phyloP scores from a whole-genome alignment of 2,113 vertebrate species.

The Percina caprodes region DNA sequence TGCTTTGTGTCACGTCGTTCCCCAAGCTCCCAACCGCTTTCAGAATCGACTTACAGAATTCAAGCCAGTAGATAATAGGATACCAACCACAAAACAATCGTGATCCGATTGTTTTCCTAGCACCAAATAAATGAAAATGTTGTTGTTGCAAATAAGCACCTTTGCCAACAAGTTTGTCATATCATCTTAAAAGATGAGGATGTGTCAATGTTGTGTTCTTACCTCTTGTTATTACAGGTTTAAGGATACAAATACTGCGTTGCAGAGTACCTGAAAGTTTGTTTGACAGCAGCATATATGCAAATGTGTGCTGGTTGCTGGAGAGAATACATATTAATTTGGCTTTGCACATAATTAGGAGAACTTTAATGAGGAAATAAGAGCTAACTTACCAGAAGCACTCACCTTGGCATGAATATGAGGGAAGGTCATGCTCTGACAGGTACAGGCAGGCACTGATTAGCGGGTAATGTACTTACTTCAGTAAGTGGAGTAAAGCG shows the following conservation, averaged over 20 bases:
- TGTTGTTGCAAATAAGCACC: not conserved
- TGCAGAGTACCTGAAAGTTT: not conserved
- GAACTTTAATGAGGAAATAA: constrained; percentile 43
- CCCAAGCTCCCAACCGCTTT: too few species aligned
- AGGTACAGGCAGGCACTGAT: constrained; percentile 76
- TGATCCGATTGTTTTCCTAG: too few species aligned
- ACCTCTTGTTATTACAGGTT: not conserved
- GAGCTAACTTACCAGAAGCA: constrained; percentile 51
- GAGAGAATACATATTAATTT: constrained; percentile 5
- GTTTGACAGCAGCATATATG: not conserved
- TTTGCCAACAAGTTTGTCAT: not conserved
- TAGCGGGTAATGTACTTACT: constrained; percentile 75
- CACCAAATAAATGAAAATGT: not conserved
- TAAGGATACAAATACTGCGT: not conserved
- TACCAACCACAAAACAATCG: too few species aligned
- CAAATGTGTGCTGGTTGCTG: not conserved
- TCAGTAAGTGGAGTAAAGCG: constrained; percentile 71
- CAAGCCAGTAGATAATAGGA: too few species aligned
- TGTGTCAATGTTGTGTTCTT: not conserved
- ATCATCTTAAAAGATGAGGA: not conserved
- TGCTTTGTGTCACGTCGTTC: too few species aligned
- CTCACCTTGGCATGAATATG: constrained; percentile 59
- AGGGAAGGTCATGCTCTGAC: constrained; percentile 58
- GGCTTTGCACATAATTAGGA: constrained; percentile 32
- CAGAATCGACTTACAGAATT: too few species aligned